Conservation (phyloP, 2,797 vertebrate species). For the Anas capensis region DNA sequence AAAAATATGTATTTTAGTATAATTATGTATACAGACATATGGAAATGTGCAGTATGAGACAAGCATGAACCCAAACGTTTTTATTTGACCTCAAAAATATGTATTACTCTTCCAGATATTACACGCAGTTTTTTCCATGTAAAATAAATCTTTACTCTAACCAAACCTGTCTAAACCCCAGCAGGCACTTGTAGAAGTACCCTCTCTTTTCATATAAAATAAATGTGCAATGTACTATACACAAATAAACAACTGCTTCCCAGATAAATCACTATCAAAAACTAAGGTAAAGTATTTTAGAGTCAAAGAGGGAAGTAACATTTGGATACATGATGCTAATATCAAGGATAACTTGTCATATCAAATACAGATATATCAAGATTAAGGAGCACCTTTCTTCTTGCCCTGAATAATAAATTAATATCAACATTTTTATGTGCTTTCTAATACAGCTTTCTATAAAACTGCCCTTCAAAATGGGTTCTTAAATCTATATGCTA, state of each 20-base stretch:
- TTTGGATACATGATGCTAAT: neutral
- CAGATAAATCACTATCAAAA: neutral
- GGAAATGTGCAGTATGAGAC: neutral
- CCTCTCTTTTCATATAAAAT: neutral
- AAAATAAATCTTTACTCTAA: neutral
- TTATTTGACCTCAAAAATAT: neutral
- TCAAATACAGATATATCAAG: slow-evolving; percentile 13
- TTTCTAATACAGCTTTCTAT: slow-evolving; percentile 39
- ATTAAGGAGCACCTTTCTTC: slow-evolving; percentile 22
- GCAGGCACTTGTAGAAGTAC: neutral
- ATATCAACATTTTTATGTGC: slow-evolving; percentile 2
- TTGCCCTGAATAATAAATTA: slow-evolving; percentile 41
- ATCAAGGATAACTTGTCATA: slow-evolving; percentile 37
- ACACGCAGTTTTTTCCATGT: neutral
- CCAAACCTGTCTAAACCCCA: neutral
- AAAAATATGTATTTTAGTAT: neutral
- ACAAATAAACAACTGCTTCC: neutral
- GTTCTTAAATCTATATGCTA: slow-evolving; percentile 4
- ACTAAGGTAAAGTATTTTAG: neutral
- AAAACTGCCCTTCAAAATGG: neutral
- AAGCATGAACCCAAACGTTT: neutral
- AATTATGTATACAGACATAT: neutral
- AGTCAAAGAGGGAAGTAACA: neutral
- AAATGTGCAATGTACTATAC: neutral
- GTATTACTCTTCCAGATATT: neutral